Evolutionary conservation across 1,140 invertebrate species (phyloP).

Genomic region (Brachionus rubens): DNA sequence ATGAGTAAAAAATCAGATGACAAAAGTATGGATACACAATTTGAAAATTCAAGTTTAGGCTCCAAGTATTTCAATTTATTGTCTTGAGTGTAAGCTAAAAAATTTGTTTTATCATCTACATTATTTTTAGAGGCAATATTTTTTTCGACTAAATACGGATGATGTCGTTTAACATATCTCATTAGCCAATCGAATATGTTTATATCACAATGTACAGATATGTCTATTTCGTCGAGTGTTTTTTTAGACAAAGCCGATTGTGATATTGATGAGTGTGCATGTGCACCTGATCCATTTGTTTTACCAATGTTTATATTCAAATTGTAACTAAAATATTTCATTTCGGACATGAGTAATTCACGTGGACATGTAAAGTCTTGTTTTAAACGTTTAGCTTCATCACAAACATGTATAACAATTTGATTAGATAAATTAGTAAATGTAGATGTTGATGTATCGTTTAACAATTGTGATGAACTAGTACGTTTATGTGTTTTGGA

Average conservation of each 20-base stretch:
- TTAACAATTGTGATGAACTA: not conserved
- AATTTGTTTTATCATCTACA: not conserved
- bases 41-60: constrained; percentile 68
- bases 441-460: not conserved
- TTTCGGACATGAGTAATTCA: constrained; percentile 77
- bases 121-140: constrained; percentile 28
- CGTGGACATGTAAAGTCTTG: constrained; percentile 83
- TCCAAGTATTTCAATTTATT: constrained; percentile 32
- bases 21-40: constrained; percentile 83
- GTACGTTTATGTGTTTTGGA: not conserved
- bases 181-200: constrained; percentile 92
- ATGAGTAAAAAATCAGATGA: constrained; percentile 90
- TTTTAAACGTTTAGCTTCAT: constrained; percentile 65
- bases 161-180: constrained; percentile 73
- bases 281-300: constrained; percentile 5
- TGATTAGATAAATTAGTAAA: constrained; percentile 15
- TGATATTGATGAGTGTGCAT: constrained; percentile 7
- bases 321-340: constrained; percentile 85
- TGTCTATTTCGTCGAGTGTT: constrained; percentile 79
- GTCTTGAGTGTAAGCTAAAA: constrained; percentile 3
- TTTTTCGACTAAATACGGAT: constrained; percentile 67
- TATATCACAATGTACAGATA: constrained; percentile 90
- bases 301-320: constrained; percentile 50
- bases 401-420: constrained; percentile 61
- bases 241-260: constrained; percentile 26